Evolutionary conservation across 92 coral and sea anemone genomes (phyloP), one percentile per base, ranked within the genome.

Genomic region (Muricea muricata): DNA sequence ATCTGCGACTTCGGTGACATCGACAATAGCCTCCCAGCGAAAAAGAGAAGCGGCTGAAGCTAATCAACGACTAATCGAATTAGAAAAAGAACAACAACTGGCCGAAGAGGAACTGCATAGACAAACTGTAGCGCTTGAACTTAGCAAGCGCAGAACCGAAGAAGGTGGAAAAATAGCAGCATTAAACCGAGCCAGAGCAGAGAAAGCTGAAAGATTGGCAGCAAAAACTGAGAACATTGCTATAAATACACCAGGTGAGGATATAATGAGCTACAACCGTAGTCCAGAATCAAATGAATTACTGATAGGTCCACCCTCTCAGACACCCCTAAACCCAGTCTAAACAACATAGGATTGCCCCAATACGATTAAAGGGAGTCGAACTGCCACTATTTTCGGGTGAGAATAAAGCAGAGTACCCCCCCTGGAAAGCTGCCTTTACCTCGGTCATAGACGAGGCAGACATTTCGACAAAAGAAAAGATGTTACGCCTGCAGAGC

Each of bases 401-500:
- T 4, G 78, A 72, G n/a, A 47, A 39, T 18, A 72, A 72, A 72
- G 17, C 23, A 8, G 78, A 45, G 2, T 72, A 72, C 21, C 47
- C 2, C 12, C 8, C 78, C 1, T 72, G 78, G 78, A 72, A 40
- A 15, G 56, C 78, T 47, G 78, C 78, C 1, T 72, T 72, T 23
- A 72, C 42, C 57, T 72, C 78, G 14, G 46, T 72, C 10, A 58
- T 72, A 7, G 55, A 45, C 26, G 31, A 26, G 3, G 52, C 26
- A 20, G 58, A 39, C 21, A 39, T 89, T 39, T 61, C 91, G 9
- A 77, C 77, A 32, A 76, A 56, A 67, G 86, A 55, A 65, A 88
- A 86, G 52, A 87, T 74, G 90, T 81, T 81, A 30, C 67, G 78
- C 14, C 45, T 74, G 0, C 83, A 88, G 39, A 90, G 34, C 57